Base-by-base conservation (phyloP, 2,888 invertebrate genomes). In the Globia sparganii region DNA sequence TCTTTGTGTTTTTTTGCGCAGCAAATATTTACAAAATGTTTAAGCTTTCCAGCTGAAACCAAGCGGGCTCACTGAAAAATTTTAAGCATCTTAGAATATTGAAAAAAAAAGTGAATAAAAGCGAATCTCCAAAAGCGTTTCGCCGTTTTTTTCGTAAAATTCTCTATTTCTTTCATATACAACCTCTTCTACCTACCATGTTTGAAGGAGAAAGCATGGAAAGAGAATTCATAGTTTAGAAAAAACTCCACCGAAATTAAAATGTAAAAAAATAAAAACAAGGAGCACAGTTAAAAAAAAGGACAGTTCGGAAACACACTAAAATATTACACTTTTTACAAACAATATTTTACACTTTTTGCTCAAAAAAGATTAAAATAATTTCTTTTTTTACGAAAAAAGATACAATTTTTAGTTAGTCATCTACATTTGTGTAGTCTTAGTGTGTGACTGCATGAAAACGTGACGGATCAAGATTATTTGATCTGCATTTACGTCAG, bases 181-280 rank as follows among this genome's bases (percentile, higher is more conserved):
- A 96, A 96, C 96, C 96, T 96, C 96, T 90, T 96, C 96, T 95
- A 95, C 96, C 96, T 96, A 96, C 96, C 96, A 96, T 95, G 91
- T 96, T 96, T 94, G 96, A 95, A 94, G 96, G 94, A 95, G 96
- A 95, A 91, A 96, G 96, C 96, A 96, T 96, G 96, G 95, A 96
- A 96, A 96, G 91, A 95, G 96, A 96, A 93, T 94, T 94, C 95
- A 95, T 94, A 91, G 92, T 96, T 96, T 92, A 95, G 93, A 95
- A 91, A 91, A 86, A 87, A 88, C 89, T 85, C 90, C 92, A 90
- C 89, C 67, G 68, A 89, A 86, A 90, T 87, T 80, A 82, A 88
- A 91, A 71, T 2, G 21, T 59, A 87, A 88, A 89, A 80, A 85
- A 81, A 83, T 80, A 80, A 84, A 85, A 91, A 90, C 89, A 88